Base-by-base conservation (phyloP, 2,113 vertebrate genomes). In the Cynocephalus volans region DNA sequence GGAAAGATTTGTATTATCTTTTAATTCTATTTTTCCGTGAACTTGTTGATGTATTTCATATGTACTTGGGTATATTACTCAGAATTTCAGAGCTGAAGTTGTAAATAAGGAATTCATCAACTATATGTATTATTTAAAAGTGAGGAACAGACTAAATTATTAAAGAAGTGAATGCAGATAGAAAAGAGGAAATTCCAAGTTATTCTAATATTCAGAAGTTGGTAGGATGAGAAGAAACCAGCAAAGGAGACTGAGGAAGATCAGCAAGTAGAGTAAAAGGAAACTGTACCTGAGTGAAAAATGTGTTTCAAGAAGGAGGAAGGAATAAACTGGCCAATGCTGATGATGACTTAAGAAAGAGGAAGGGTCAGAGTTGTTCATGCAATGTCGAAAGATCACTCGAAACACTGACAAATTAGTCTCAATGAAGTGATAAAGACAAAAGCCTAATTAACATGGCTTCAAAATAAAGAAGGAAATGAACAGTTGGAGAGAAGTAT, bases 111-210 rank as follows among this genome's bases (percentile, higher is more conserved):
- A 95, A 72, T 56, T 77, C 24, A 58, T 56, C 21, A 64, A 50
- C 33, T 50, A 84, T 26, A n/a, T n/a, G 15, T 69, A 4, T 67
- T 89, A 81, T 93, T 90, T 87, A 62, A 90, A 87, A 69, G 17
- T 45, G 50, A 83, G n/a, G 70, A 36, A 31, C 14, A 77, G 3
- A 60, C 91, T 73, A 60, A 73, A 12, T 65, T 92, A 64, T 64
- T 85, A 92, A 83, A 33, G 9, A 21, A 52, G 3, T 88, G 19
- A 92, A 54, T 76, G 45, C 13, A 52, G n/a, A 69, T 18, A 45
- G 4, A 60, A 13, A 48, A 84, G 7, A 93, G 21, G 50, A 26
- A 21, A 48, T 87, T 67, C n/a, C 73, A 94, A 52, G 28, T 89
- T 69, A 86, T 60, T 69, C 65, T 28, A 81, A 24, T 48, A 5